phyloP scores from a whole-genome alignment of 2,113 vertebrate species.

The Catharus bicknelli region DNA sequence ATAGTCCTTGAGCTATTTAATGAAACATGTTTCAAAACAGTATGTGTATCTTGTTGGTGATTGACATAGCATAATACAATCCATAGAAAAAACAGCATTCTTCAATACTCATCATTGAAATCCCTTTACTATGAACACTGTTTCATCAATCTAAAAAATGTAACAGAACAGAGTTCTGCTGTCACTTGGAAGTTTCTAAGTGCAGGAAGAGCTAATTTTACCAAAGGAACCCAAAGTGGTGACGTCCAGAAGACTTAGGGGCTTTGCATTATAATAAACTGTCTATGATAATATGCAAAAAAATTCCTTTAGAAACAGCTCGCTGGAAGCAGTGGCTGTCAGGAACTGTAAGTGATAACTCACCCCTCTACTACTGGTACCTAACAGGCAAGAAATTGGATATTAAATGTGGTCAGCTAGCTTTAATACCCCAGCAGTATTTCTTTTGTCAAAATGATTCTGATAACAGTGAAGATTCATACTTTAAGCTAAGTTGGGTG shows the following conservation, averaged over 20 bases:
- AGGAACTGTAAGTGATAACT: not conserved
- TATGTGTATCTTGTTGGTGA: not conserved
- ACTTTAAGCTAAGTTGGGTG: not conserved
- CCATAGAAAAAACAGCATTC: not conserved
- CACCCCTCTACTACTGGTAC: not conserved
- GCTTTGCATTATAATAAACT: conserved; percentile 32
- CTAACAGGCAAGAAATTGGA: conserved; percentile 31
- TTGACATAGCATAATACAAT: not conserved
- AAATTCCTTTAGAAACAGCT: conserved; percentile 25
- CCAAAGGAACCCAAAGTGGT: not conserved
- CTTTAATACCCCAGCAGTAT: not conserved
- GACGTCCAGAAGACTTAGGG: not conserved
- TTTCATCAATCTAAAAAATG: not conserved
- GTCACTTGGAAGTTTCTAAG: not conserved
- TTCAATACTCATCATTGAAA: not conserved
- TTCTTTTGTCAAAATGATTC: conserved; percentile 44
- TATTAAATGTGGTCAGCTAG: not conserved
- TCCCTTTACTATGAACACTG: not conserved
- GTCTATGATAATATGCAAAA: not conserved
- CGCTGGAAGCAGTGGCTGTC: not conserved
- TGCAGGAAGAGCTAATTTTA: not conserved
- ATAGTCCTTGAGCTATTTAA: not conserved
- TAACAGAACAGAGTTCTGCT: not conserved
- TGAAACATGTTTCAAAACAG: not conserved
- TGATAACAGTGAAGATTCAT: not conserved